Evolutionary conservation across 2,797 vertebrate species (phyloP).

Genomic region (Danio jaintianensis): DNA sequence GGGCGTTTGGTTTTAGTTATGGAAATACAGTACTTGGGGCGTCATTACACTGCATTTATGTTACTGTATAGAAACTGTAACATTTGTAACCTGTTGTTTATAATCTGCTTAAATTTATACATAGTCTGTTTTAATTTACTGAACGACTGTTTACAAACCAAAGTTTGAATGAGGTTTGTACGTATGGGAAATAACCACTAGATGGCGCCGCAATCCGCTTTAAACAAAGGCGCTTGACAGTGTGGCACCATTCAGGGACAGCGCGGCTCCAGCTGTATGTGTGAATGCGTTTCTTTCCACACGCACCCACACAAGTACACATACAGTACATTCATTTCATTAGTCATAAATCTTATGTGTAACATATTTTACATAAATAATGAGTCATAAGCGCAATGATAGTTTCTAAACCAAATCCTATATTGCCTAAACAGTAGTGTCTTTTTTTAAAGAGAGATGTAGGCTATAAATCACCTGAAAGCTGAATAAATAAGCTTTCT

Average conservation of each 20-base stretch:
- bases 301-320: slow-evolving; percentile 40
- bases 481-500: too few species aligned
- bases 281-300: slow-evolving; percentile 2
- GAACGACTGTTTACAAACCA: slow-evolving; percentile 13
- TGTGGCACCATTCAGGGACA: slow-evolving; percentile 33
- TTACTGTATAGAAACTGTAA: background rate
- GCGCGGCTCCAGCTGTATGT: background rate
- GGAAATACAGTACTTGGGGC: background rate
- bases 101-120: background rate
- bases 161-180: slow-evolving; percentile 13
- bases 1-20: background rate
- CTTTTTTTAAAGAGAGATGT: too few species aligned
- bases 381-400: background rate
- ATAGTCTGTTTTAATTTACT: background rate
- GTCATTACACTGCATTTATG: background rate
- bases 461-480: too few species aligned
- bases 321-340: background rate
- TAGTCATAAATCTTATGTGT: too few species aligned
- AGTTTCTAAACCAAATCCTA: background rate
- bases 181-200: background rate
- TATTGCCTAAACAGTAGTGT: background rate
- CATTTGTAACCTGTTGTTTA: background rate
- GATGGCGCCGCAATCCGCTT: background rate
- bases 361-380: too few species aligned
- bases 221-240: slow-evolving; percentile 12